A percentile compares a stretch with the other conserved stretches of the same genome.
phyloP scores from a whole-genome alignment of 2,797 vertebrate genomes.

The Propithecus perrieri region DNA sequence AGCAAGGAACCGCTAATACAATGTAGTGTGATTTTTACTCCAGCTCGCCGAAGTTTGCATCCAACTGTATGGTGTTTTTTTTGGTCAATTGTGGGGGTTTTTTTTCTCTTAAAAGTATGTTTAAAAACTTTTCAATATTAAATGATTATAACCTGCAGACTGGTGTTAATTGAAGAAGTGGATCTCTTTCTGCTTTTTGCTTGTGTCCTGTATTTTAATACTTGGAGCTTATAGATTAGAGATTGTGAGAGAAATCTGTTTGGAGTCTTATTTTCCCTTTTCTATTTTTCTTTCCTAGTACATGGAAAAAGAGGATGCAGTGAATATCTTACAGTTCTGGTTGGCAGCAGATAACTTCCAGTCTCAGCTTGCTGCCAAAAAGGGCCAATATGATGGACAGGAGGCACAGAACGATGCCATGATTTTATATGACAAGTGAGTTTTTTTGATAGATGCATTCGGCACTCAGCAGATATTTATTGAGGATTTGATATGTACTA shows the following conservation, averaged over 20 bases:
- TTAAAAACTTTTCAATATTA: conserved; percentile 36
- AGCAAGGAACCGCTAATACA: not conserved
- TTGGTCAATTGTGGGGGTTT: not conserved
- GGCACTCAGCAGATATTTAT: not conserved
- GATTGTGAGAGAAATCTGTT: not conserved
- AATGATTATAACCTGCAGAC: not conserved
- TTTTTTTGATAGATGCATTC: not conserved
- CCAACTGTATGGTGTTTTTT: not conserved
- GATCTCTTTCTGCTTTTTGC: not conserved
- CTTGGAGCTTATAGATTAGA: not conserved
- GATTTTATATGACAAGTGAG: conserved; percentile 99
- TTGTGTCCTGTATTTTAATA: not conserved
- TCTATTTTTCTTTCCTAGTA: conserved; percentile 87
- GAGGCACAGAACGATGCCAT: conserved; percentile 99
- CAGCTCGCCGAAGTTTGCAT: not conserved
- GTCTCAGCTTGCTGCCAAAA: conserved; percentile 97
- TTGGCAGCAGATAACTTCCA: conserved; percentile 99
- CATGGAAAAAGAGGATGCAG: conserved; percentile 99
- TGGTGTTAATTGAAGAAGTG: not conserved
- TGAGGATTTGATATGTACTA: not conserved
- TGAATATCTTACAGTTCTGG: conserved; percentile 98
- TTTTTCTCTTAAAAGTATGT: not conserved
- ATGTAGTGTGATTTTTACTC: conserved; percentile 9
- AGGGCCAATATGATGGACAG: conserved; percentile 98
- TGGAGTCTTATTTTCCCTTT: not conserved